Evolutionary conservation across 2,797 vertebrate genomes (phyloP).

Genomic region (Lacerta viridis): DNA sequence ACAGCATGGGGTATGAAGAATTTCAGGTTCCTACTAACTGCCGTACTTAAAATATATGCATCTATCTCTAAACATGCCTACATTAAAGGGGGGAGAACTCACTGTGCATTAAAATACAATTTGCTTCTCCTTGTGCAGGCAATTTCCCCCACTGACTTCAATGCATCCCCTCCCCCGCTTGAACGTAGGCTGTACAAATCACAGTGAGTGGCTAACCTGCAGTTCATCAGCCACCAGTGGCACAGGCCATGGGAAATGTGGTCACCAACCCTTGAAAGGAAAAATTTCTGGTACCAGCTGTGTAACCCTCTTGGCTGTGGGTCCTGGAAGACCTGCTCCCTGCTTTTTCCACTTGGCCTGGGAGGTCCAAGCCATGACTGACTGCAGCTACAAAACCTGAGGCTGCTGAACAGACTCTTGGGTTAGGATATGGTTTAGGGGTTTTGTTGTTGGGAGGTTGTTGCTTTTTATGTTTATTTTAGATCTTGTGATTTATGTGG

Average conservation of each 20-base stretch:
- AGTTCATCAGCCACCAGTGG: neutral
- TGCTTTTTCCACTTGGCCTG: too few species aligned
- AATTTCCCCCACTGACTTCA: slow-evolving; percentile 13
- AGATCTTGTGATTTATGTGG: too few species aligned
- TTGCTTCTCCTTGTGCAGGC: neutral
- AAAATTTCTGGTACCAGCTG: neutral
- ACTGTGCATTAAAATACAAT: slow-evolving; percentile 1
- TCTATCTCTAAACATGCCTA: slow-evolving; percentile 31
- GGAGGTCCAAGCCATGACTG: too few species aligned
- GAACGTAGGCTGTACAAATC: neutral
- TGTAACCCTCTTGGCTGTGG: too few species aligned
- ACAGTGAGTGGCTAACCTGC: neutral
- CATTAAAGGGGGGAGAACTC: neutral
- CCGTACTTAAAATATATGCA: neutral
- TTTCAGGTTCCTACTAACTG: slow-evolving; percentile 23
- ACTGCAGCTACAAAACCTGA: too few species aligned
- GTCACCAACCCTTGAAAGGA: neutral
- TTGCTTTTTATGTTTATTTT: too few species aligned
- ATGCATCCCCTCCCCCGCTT: neutral
- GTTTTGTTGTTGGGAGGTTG: too few species aligned
- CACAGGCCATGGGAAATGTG: neutral
- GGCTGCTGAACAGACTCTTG: too few species aligned
- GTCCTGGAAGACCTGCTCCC: too few species aligned
- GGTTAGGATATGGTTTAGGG: too few species aligned
- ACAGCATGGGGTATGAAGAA: neutral